Base-by-base conservation (phyloP, 2,888 invertebrate species). In the Sphaerophoria taeniata region DNA sequence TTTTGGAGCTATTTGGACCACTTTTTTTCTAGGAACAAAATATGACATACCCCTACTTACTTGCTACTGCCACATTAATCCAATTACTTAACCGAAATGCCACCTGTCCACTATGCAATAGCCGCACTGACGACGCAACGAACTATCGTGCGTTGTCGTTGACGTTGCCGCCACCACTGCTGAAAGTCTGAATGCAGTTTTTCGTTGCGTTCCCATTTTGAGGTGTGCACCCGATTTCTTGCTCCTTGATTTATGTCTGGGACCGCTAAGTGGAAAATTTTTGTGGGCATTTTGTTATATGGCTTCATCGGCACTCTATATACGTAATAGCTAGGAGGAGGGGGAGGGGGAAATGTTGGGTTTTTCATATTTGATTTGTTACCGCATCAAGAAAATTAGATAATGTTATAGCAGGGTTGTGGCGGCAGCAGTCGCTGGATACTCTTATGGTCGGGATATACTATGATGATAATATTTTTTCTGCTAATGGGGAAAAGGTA, bases 71-170 rank as follows among this genome's bases (percentile, higher is more conserved):
- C 79, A 70, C 80, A 80, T 84, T 80, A 77, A 76, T 77, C 76
- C 85, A 85, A 85, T 85, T 85, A 85, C 81, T 85, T 80, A 76
- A 85, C 70, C 73, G 53, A 85, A 43, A 61, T 72, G 47, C 81
- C 81, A 81, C 81, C 53, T 85, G 85, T 63, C 47, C 70, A 34
- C 53, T 85, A 81, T 63, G 72, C 9, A n/a, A 11, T 45, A 14
- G 6, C 49, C 4, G 3, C 16, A 5, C 6, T 12, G 39, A 16
- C 36, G 11, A 6, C 49, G 14, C 9, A 16, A 16, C 49, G 16
- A 49, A 11, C 7, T 24, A 24, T 43, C 43, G 3, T 43, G 11
- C 77, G 31, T 51, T 24, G 24, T 24, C 24, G 24, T 24, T 24
- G 24, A 2, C 1, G 24, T 24, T 24, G 24, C 24, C 24, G 24